These are phyloP conservation scores for Meriones psammophilus DNA, from an alignment of 2,797 vertebrate species.

Conservation along the genomic window DNA sequence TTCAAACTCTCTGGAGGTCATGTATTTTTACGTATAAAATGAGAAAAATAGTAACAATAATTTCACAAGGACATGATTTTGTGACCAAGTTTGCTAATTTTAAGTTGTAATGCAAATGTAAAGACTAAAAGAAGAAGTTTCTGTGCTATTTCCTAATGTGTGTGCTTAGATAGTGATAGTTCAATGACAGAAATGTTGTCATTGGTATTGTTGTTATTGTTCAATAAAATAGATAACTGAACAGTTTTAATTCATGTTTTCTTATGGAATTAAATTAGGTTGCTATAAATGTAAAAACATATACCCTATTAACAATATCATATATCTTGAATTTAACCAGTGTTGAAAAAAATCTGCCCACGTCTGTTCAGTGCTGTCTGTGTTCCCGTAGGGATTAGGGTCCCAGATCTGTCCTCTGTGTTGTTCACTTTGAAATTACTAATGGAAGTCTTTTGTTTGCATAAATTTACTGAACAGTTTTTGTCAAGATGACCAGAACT, in stretches of 20 bases:
- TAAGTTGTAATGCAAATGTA: not conserved
- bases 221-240: slow-evolving; percentile 10
- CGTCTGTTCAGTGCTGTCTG: not conserved
- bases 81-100: slow-evolving; percentile 29
- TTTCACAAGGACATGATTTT: not conserved
- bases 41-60: not conserved
- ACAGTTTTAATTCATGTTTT: not conserved
- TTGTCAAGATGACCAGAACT: not conserved
- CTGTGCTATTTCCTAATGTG: slow-evolving; percentile 3
- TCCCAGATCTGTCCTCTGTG: not conserved
- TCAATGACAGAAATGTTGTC: slow-evolving; percentile 24
- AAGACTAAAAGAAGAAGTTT: slow-evolving; percentile 24
- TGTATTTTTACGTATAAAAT: not conserved
- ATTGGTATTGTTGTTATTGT: not conserved
- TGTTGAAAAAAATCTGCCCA: not conserved
- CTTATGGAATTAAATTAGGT: not conserved
- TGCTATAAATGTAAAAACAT: slow-evolving; percentile 24
- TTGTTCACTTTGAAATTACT: not conserved
- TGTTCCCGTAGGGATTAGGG: rapidly evolving
- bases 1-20: not conserved
- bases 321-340: not conserved
- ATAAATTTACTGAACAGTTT: not conserved
- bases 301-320: not conserved
- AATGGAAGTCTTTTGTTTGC: not conserved
- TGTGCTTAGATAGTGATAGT: slow-evolving; percentile 1